Evolutionary conservation across 2,888 invertebrate species (phyloP), one percentile per base, ranked within the genome.

Genomic region (Pandemis corylana): DNA sequence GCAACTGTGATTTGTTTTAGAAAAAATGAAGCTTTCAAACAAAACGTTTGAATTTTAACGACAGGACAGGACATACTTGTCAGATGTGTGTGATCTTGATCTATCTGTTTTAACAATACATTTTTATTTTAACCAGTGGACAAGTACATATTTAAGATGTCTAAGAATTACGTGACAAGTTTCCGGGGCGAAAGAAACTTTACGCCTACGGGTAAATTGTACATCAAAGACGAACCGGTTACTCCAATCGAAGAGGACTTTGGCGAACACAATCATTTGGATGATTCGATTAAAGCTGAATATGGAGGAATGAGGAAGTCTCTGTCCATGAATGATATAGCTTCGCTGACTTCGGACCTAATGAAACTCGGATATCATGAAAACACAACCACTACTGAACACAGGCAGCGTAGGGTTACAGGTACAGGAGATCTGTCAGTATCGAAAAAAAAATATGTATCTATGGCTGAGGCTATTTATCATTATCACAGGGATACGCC

Each of bases 401-500:
- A 84, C 66, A 87, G 85, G 76, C 84, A 86, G 73, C 84, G 86
- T 51, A 85, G 84, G 53, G 84, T 84, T 56, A 83, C 83, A 13
- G 85, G 80, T 51, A 71, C 73, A 7, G 83, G 80, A n/a, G 89
- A 90, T 53, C 28, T 59, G 59, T 28, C 59, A 20, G 28, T 88
- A n/a, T 90, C 91, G 0, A 89, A 79, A 84, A 89, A 84, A 1
- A 95, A 93, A 79, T 96, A 95, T 83, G 92, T 95, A n/a, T 95
- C 95, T 2, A 91, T 95, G 92, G 96, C 96, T 7, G 95, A 96
- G 84, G 92, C 94, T 70, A 90, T 96, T 71, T 93, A 93, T 76
- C 95, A 95, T 76, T 95, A 91, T 83, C 94, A 95, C 78, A 94
- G 89, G 75, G 95, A 95, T 79, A 96, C 96, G 6, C 96, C 96